Evolutionary conservation across 2,888 invertebrate species (phyloP).

Genomic region (Xylocampa areola): DNA sequence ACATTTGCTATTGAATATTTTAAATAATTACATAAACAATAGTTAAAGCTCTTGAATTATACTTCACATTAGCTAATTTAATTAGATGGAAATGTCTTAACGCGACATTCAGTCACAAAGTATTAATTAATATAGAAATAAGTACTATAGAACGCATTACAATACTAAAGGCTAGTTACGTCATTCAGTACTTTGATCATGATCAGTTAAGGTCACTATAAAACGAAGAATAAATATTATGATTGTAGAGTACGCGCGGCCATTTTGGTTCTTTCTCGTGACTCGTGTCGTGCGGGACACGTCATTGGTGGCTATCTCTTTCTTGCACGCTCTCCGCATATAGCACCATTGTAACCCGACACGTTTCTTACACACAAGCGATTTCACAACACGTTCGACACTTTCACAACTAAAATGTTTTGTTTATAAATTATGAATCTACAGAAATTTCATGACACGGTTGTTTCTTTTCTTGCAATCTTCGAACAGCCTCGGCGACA

Average conservation of each 20-base stretch:
- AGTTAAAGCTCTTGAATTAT: constrained; percentile 68
- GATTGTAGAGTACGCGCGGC: constrained; percentile 88
- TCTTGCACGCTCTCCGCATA: constrained; percentile 88
- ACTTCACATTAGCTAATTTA: constrained; percentile 56
- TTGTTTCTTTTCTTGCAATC: constrained; percentile 87
- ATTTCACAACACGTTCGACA: constrained; percentile 89
- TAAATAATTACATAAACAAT: constrained; percentile 62
- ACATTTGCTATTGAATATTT: constrained; percentile 51
- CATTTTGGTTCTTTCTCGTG: constrained; percentile 89
- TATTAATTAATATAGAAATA: constrained; percentile 55
- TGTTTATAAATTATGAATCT: constrained; percentile 87
- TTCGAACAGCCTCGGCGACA: constrained; percentile 87
- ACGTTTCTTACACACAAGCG: constrained; percentile 89
- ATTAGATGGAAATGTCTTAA: constrained; percentile 75
- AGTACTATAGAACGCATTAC: constrained; percentile 70
- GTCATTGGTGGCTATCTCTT: constrained; percentile 85
- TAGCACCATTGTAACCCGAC: constrained; percentile 90
- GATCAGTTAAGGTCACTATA: constrained; percentile 88
- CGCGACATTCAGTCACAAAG: constrained; percentile 64
- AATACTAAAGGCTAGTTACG: constrained; percentile 82
- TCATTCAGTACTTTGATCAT: constrained; percentile 88
- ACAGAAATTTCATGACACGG: constrained; percentile 87
- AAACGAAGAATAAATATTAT: constrained; percentile 89
- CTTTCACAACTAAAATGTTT: constrained; percentile 89
- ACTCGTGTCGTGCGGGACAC: constrained; percentile 87